A percentile compares a stretch with the other conserved stretches of the same genome.
Evolutionary conservation across 2,113 vertebrate genomes (phyloP).

Genomic region (Fulica atra): DNA sequence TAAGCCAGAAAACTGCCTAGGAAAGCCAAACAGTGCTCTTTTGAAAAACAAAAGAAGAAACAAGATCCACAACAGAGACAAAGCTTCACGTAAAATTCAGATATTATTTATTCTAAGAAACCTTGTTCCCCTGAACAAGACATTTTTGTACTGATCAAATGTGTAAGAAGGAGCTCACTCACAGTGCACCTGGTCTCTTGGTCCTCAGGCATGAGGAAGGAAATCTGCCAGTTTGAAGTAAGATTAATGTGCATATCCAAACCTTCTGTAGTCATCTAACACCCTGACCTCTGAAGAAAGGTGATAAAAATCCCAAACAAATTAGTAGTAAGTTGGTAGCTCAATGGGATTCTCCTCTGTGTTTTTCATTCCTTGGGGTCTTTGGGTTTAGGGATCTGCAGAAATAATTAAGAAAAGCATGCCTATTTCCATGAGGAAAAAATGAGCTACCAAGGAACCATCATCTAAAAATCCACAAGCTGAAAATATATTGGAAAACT

Average conservation of each 20-base stretch:
- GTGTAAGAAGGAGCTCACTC: neutral
- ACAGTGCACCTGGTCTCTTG: accelerated
- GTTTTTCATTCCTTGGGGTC: neutral
- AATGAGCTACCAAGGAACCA: neutral
- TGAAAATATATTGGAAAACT: neutral
- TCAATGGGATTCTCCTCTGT: neutral
- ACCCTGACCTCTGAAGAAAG: neutral
- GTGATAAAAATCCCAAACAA: neutral
- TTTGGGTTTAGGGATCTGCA: neutral
- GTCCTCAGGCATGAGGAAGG: neutral
- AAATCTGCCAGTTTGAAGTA: neutral
- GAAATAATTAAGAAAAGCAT: neutral
- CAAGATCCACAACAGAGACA: neutral
- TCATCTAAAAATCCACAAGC: neutral
- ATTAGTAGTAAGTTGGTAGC: neutral
- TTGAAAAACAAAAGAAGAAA: neutral
- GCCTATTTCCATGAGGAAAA: neutral
- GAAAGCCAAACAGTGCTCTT: neutral
- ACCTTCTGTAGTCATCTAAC: neutral
- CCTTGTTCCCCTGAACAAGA: neutral
- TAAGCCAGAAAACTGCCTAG: neutral
- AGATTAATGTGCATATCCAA: neutral
- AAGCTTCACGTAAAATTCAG: neutral
- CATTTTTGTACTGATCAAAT: neutral
- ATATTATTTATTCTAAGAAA: neutral